Percentiles rank a stretch among this genome's conserved stretches.
Evolutionary conservation across 2,888 invertebrate genomes (phyloP).

Genomic region (Pollenia griseotomentosa): DNA sequence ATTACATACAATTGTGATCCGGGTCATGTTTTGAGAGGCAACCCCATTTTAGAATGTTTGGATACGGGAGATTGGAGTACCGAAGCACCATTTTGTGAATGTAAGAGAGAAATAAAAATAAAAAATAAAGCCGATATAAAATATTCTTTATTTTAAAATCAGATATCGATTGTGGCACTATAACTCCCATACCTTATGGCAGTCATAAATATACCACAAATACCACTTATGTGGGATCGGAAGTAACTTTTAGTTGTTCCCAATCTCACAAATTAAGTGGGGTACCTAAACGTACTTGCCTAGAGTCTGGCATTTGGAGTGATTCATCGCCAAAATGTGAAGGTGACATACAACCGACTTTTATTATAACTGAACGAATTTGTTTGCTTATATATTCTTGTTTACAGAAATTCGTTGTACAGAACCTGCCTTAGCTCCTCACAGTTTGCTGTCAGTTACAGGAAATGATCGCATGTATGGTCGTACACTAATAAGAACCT

Average conservation of each 20-base stretch:
- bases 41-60: constrained; percentile 88
- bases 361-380: background rate
- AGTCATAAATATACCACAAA: constrained; percentile 90
- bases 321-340: constrained; percentile 94
- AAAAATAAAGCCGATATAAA: constrained; percentile 1
- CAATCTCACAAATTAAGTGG: constrained; percentile 92
- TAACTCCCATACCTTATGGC: constrained; percentile 92
- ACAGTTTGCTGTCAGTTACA: constrained; percentile 94
- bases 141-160: constrained; percentile 18
- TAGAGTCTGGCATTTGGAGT: constrained; percentile 92
- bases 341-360: constrained; percentile 79
- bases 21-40: constrained; percentile 92
- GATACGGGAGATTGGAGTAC: constrained; percentile 93
- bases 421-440: constrained; percentile 92
- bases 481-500: constrained; percentile 91
- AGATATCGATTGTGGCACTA: constrained; percentile 96
- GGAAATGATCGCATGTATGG: constrained; percentile 96
- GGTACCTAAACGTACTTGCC: constrained; percentile 89
- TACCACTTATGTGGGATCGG: constrained; percentile 92
- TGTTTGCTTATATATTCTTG: background rate
- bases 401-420: constrained; percentile 92
- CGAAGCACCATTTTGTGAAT: constrained; percentile 92
- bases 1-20: constrained; percentile 95
- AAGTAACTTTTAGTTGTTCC: constrained; percentile 91
- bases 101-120: constrained; percentile 85